Evolutionary conservation across 2,113 vertebrate genomes (phyloP).

Genomic region (Mormyrus lacerda): DNA sequence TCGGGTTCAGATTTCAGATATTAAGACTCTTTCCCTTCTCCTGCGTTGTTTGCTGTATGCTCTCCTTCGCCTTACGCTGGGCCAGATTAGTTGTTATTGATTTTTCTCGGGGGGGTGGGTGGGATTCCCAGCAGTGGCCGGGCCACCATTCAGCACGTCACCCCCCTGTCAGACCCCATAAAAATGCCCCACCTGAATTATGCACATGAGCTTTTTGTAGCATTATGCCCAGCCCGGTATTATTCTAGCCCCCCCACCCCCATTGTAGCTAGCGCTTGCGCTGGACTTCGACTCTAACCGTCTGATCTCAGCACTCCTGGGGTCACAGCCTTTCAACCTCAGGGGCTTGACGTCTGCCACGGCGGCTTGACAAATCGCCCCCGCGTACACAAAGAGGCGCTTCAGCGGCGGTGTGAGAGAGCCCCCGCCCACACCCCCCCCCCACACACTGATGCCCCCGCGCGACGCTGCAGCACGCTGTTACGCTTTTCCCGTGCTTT

Average conservation of each 20-base stretch:
- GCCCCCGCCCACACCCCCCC: conserved; percentile 13
- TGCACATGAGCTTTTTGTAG: conserved; percentile 78
- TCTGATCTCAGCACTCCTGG: conserved; percentile 79
- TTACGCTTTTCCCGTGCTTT: conserved; percentile 49
- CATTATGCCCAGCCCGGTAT: conserved; percentile 73
- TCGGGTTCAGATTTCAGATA: neutral
- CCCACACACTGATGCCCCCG: conserved; percentile 59
- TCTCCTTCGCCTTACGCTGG: conserved; percentile 51
- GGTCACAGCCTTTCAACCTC: conserved; percentile 98
- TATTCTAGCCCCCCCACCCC: conserved; percentile 58
- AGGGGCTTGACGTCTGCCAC: conserved; percentile 97
- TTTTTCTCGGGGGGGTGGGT: conserved; percentile 71
- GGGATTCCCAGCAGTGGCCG: conserved; percentile 65
- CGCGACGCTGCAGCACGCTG: conserved; percentile 64
- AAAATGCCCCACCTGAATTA: conserved; percentile 96
- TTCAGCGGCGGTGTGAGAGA: conserved; percentile 76
- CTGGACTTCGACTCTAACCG: conserved; percentile 67
- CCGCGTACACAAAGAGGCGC: conserved; percentile 76
- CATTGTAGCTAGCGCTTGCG: conserved; percentile 74
- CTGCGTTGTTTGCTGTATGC: conserved; percentile 49
- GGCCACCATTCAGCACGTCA: conserved; percentile 81
- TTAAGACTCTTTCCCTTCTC: neutral
- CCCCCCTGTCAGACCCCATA: conserved; percentile 94
- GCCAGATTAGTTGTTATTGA: conserved; percentile 90
- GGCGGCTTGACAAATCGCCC: conserved; percentile 87